Conservation (phyloP, 2,797 vertebrate genomes). For the Cossypha heuglini region DNA sequence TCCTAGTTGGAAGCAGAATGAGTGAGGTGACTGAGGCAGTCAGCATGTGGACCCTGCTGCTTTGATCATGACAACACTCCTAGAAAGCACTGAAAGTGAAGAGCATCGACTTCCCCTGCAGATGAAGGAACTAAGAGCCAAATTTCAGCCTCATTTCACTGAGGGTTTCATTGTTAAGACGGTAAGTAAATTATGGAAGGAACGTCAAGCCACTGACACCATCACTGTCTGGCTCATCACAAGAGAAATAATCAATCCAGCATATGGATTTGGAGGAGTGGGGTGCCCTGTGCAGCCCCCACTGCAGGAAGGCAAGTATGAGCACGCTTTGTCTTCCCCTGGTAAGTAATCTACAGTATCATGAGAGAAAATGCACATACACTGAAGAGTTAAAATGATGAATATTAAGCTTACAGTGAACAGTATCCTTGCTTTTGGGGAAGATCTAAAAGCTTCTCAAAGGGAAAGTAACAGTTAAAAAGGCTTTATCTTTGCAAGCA, state of each 20-base stretch:
- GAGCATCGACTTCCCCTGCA: background rate
- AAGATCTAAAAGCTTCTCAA: slow-evolving; percentile 24
- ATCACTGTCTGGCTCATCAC: background rate
- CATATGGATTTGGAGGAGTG: background rate
- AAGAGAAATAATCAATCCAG: background rate
- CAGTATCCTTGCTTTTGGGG: background rate
- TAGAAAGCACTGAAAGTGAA: background rate
- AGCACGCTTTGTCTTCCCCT: rapidly evolving
- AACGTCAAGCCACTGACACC: background rate
- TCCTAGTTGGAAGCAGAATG: background rate
- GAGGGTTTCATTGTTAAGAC: background rate
- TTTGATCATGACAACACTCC: background rate
- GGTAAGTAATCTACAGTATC: background rate
- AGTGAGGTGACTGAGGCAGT: background rate
- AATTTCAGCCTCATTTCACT: background rate
- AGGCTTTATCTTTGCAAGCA: slow-evolving; percentile 48
- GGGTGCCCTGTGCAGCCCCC: background rate
- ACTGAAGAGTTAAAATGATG: background rate
- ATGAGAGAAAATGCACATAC: background rate
- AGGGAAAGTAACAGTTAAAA: background rate
- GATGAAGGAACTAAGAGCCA: background rate
- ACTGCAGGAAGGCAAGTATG: background rate
- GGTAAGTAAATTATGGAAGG: background rate
- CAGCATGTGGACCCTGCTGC: background rate
- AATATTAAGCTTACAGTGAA: background rate